Evolutionary conservation across 2,797 vertebrate genomes (phyloP).

Genomic region (Xiphorhynchus erythropygius): DNA sequence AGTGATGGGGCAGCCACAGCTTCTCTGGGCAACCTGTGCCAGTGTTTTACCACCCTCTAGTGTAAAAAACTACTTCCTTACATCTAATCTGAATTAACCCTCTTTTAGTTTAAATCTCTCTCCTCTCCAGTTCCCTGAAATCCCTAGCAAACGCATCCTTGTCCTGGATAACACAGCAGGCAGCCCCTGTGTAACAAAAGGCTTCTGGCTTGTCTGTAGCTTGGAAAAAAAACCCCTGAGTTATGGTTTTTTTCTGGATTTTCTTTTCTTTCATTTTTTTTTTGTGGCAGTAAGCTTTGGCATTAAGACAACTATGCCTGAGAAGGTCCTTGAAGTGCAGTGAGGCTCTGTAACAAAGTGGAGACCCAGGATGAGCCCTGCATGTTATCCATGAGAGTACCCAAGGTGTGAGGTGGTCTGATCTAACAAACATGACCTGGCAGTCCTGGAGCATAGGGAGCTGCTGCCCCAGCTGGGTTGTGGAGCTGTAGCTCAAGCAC

Average conservation of each 20-base stretch:
- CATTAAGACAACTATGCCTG: accelerated
- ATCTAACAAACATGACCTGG: background rate
- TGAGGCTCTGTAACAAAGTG: background rate
- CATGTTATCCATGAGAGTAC: background rate
- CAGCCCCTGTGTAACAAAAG: accelerated
- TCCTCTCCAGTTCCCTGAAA: background rate
- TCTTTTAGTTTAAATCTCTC: background rate
- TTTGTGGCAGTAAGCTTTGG: background rate
- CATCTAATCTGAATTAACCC: background rate
- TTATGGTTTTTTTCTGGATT: background rate
- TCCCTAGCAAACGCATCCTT: background rate
- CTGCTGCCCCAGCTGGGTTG: background rate
- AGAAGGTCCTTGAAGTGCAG: background rate
- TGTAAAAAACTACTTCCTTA: background rate
- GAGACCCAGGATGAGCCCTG: background rate
- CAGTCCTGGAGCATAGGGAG: background rate
- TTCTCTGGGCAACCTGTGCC: background rate
- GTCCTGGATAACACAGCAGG: background rate
- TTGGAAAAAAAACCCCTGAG: background rate
- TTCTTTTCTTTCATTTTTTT: accelerated
- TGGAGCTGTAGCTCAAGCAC: background rate
- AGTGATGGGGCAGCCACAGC: background rate
- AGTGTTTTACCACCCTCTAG: conserved; percentile 1
- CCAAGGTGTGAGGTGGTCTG: background rate
- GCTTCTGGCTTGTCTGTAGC: background rate